Percentiles rank a stretch among this genome's conserved stretches.
phyloP scores from a whole-genome alignment of 2,797 vertebrate species.

The Clarias platycephalus region DNA sequence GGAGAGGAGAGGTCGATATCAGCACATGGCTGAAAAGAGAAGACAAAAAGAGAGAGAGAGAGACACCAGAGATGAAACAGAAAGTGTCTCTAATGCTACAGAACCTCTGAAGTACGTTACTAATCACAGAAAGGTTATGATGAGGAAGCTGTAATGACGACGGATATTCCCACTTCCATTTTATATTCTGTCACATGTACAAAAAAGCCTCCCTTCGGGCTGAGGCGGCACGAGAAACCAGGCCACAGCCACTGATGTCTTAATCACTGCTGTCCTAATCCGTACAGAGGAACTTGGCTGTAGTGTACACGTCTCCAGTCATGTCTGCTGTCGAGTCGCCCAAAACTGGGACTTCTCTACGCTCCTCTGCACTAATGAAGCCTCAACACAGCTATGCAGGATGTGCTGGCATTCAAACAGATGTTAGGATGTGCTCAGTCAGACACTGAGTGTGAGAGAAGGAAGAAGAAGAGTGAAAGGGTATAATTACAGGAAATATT shows the following conservation, averaged over 20 bases:
- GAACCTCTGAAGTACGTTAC: slow-evolving; percentile 27
- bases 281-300: slow-evolving; percentile 31
- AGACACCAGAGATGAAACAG: neutral
- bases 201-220: slow-evolving; percentile 36
- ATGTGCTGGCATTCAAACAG: neutral
- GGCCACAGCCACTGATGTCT: slow-evolving; percentile 49
- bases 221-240: slow-evolving; percentile 39
- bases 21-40: neutral
- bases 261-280: slow-evolving; percentile 49
- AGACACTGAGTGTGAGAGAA: neutral
- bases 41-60: neutral
- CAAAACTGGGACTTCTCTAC: slow-evolving; percentile 23
- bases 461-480: slow-evolving; percentile 18
- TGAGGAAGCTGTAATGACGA: slow-evolving; percentile 44
- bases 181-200: slow-evolving; percentile 51
- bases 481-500: slow-evolving; percentile 20
- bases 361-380: slow-evolving; percentile 27
- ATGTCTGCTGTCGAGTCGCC: slow-evolving; percentile 29
- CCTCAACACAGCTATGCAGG: slow-evolving; percentile 7
- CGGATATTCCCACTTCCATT: slow-evolving; percentile 40
- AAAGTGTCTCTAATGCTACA: slow-evolving; percentile 19
- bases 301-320: slow-evolving; percentile 28
- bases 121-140: slow-evolving; percentile 39
- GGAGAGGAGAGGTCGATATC: slow-evolving; percentile 22
- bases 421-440: slow-evolving; percentile 19